These are phyloP conservation scores for Margaritifera margaritifera DNA, from an alignment of 2,888 invertebrate species.

Conservation along the genomic window DNA sequence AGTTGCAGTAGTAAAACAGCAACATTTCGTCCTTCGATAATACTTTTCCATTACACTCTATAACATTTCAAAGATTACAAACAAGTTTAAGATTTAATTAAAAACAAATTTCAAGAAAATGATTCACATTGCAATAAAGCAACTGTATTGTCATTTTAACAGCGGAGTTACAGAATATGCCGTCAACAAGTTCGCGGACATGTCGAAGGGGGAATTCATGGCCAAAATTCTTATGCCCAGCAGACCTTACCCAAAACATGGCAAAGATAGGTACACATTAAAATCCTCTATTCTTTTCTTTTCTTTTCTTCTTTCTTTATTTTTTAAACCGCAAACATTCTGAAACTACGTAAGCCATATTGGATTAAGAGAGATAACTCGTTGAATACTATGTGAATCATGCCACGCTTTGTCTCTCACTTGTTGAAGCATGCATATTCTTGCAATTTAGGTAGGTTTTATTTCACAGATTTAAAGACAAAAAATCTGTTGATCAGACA, in stretches of 20 bases:
- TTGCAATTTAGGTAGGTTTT: too few species aligned
- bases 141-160: slow-evolving; percentile 6
- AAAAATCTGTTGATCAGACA: too few species aligned
- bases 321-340: too few species aligned
- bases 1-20: background rate
- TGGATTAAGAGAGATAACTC: too few species aligned
- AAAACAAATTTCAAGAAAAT: too few species aligned
- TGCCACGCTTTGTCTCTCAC: too few species aligned
- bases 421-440: too few species aligned
- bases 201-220: slow-evolving; percentile 56
- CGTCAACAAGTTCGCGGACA: slow-evolving; percentile 62
- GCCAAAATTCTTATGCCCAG: slow-evolving; percentile 53
- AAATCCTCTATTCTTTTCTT: background rate
- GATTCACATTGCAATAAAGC: too few species aligned
- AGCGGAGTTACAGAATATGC: slow-evolving; percentile 54
- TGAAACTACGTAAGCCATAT: too few species aligned
- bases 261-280: slow-evolving; percentile 36
- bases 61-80: background rate
- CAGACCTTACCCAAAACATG: slow-evolving; percentile 43
- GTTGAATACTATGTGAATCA: too few species aligned
- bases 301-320: background rate
- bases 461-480: too few species aligned
- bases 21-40: background rate
- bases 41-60: background rate
- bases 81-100: background rate